These are phyloP conservation scores for Palythoa caribaeorum DNA, from an alignment of 92 coral and sea anemone genomes.

Conservation along the genomic window DNA sequence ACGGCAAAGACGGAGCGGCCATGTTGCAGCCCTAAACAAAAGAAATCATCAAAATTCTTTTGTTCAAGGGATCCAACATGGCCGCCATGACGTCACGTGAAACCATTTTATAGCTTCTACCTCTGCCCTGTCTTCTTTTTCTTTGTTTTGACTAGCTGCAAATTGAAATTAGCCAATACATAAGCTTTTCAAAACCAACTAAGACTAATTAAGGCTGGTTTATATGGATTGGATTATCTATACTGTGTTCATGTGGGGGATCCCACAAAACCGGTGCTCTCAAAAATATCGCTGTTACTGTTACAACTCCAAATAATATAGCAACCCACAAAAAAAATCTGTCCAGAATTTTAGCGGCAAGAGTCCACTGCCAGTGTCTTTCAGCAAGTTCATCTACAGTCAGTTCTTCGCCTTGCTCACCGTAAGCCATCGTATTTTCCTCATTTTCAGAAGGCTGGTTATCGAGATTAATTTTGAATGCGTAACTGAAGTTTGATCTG, in stretches of 20 bases:
- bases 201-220: not conserved
- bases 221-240: constrained; percentile 35
- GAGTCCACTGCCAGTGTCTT: constrained; percentile 87
- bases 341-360: constrained; percentile 83
- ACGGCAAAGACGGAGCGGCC: no score
- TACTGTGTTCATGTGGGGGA: not conserved
- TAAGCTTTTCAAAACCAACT: not conserved
- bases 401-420: constrained; percentile 59
- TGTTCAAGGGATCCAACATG: no score
- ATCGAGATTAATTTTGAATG: constrained; percentile 35
- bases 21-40: no score
- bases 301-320: constrained; percentile 74
- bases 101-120: no score
- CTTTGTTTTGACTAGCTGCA: no score
- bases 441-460: constrained; percentile 24
- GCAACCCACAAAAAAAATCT: constrained; percentile 81
- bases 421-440: constrained; percentile 38
- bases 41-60: no score
- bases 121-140: no score
- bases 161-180: no score
- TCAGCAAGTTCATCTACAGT: constrained; percentile 73
- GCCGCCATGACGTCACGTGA: no score
- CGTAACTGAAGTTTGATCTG: constrained; percentile 36
- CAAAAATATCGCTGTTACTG: constrained; percentile 81
- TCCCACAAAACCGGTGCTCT: constrained; percentile 79